Base-by-base conservation (phyloP, 92 coral and sea anemone species). In the Siderastrea radians region DNA sequence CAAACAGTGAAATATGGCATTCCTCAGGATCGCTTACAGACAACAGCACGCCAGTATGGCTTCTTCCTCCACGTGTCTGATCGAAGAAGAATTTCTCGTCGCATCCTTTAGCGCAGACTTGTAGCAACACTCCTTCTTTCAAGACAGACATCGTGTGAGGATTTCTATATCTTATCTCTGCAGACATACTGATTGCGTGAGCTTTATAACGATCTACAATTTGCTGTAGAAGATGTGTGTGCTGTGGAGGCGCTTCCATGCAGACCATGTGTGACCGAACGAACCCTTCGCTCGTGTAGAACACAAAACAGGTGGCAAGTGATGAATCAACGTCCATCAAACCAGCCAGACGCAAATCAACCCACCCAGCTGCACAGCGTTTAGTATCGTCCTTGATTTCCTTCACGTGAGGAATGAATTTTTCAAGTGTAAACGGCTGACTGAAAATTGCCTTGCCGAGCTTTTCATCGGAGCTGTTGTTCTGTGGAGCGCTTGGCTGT, bases 11-110 rank as follows among this genome's bases (percentile, higher is more conserved):
- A 68, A 81, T 81, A 2, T 67, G 46, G 16, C 84, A 66, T 57
- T 81, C 85, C 53, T 67, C 76, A 5, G 85, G 53, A 54, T 81
- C 76, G 76, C 61, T 19, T 14, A 81, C 85, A 13, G 76, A 67
- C 62, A 68, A 81, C 77, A 81, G 52, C 17, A 81, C 85, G 19
- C 85, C 85, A 52, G 75, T 52, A 7, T 68, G 54, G 44, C 85
- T 81, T 14, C 76, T 68, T 57, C 85, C 76, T 3, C 74, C 75
- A 1, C 43, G 85, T 4, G 66, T 55, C 17, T 81, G 85, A 38
- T 81, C 85, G 45, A 81, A 81, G 76, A 81, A 67, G 76, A 81
- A 81, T 62, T 81, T 81, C 52, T 68, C 54, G 65, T 52, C 60
- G 76, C 54, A 81, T 15, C 76, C 77, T 43, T 53, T 68, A 10